Conservation (phyloP, 1,140 invertebrate genomes). For the Cheumatopsyche charites region DNA sequence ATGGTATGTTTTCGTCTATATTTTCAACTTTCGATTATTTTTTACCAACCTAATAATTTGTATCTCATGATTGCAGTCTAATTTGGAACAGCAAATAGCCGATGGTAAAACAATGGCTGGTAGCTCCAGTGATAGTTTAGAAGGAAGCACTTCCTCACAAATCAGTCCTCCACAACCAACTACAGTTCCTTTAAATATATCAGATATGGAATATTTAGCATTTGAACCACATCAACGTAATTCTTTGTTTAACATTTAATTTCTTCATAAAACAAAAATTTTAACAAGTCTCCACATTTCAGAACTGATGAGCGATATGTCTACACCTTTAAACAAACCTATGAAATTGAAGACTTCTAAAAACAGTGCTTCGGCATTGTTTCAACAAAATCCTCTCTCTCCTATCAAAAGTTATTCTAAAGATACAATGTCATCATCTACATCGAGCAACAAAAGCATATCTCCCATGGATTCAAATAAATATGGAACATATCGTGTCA, state of each 20-base stretch:
- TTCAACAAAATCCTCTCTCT: constrained; percentile 41
- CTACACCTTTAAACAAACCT: constrained; percentile 38
- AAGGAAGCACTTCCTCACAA: constrained; percentile 38
- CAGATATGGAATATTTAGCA: constrained; percentile 43
- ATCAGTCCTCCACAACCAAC: constrained; percentile 30
- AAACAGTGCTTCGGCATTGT: constrained; percentile 32
- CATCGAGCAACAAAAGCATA: constrained; percentile 33
- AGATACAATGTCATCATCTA: constrained; percentile 33
- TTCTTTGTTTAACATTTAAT: constrained; percentile 5
- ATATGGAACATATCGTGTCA: constrained; percentile 30
- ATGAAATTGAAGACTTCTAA: constrained; percentile 13
- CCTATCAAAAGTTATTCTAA: constrained; percentile 38
- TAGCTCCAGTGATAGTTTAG: constrained; percentile 45
- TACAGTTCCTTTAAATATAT: constrained; percentile 41
- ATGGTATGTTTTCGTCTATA: too few species aligned
- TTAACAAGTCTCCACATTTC: background rate
- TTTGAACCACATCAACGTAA: constrained; percentile 46
- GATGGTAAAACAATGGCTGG: constrained; percentile 42
- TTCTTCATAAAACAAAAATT: constrained; percentile 2
- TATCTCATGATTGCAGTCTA: constrained; percentile 2
- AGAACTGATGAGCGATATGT: constrained; percentile 41
- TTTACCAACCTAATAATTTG: too few species aligned
- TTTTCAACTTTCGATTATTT: too few species aligned
- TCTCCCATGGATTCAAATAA: constrained; percentile 23
- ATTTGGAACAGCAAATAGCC: constrained; percentile 18